A percentile compares a stretch with the other conserved stretches of the same genome.
phyloP scores from a whole-genome alignment of 2,113 vertebrate genomes.

The Poecile atricapillus region DNA sequence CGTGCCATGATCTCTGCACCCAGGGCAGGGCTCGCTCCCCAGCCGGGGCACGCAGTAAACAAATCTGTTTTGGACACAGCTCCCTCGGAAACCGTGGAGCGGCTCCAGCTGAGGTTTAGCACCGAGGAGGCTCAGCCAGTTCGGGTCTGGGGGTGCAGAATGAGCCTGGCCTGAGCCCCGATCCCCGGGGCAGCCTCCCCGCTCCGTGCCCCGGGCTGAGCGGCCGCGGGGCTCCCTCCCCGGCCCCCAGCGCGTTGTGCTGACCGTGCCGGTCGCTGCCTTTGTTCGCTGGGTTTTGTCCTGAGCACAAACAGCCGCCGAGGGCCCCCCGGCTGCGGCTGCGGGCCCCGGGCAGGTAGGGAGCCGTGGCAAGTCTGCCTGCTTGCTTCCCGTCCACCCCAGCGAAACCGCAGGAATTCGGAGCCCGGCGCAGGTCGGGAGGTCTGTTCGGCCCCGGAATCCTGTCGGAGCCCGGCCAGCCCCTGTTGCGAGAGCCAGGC shows the following conservation, averaged over 20 bases:
- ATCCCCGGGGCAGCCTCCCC: accelerated
- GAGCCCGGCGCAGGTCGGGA: neutral
- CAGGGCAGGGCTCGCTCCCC: neutral
- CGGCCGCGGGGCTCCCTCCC: neutral
- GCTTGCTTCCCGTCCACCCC: neutral
- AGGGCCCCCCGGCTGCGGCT: neutral
- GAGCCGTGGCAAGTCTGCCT: neutral
- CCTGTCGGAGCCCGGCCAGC: neutral
- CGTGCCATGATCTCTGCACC: neutral
- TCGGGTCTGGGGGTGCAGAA: neutral
- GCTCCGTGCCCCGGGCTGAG: accelerated
- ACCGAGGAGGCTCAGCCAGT: accelerated
- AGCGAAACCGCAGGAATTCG: slow-evolving; percentile 29
- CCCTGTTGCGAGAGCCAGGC: neutral
- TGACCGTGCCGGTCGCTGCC: slow-evolving; percentile 7
- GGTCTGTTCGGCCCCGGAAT: neutral
- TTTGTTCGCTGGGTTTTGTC: slow-evolving; percentile 43
- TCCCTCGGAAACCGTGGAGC: neutral
- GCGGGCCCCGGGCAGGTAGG: neutral
- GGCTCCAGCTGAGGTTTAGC: neutral
- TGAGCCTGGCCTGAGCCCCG: neutral
- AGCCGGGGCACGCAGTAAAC: neutral
- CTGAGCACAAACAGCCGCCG: neutral
- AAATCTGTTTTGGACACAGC: neutral
- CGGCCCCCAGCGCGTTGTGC: neutral